phyloP scores from a whole-genome alignment of 2,888 invertebrate species.

The Aleiodes testaceus region DNA sequence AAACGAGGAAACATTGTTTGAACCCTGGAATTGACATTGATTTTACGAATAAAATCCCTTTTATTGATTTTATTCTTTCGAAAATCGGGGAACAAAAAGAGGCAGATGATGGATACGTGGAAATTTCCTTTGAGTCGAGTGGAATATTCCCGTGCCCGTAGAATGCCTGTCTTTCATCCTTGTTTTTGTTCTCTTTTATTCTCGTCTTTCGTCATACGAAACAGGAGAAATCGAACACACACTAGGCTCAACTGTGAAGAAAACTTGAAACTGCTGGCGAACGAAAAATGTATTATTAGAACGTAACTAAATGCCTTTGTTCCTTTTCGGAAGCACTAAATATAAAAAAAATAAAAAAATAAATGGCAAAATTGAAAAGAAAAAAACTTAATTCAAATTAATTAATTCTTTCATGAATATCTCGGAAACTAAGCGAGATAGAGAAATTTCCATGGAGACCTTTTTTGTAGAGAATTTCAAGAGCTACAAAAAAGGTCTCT shows the following conservation, averaged over 20 bases:
- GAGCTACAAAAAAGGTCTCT: too few species aligned
- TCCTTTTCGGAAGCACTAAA: background rate
- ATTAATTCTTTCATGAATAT: too few species aligned
- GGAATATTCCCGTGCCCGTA: slow-evolving; percentile 14
- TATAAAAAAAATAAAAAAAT: too few species aligned
- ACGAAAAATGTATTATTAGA: slow-evolving; percentile 26
- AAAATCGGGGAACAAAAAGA: background rate
- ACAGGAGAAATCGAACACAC: background rate
- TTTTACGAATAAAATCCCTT: too few species aligned
- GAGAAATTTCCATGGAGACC: too few species aligned
- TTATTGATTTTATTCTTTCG: background rate
- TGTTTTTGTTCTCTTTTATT: background rate
- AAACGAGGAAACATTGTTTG: too few species aligned
- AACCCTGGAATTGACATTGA: too few species aligned
- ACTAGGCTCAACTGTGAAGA: background rate
- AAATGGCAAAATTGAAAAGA: background rate
- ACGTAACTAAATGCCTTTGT: slow-evolving; percentile 8
- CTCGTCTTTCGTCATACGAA: background rate
- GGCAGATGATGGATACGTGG: background rate
- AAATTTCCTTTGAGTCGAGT: slow-evolving; percentile 23
- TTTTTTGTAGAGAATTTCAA: too few species aligned
- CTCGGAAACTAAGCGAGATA: too few species aligned
- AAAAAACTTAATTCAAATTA: too few species aligned
- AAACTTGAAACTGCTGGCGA: background rate
- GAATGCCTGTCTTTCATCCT: slow-evolving; percentile 1